phyloP scores from a whole-genome alignment of 2,888 invertebrate genomes.

The Mimas tiliae region DNA sequence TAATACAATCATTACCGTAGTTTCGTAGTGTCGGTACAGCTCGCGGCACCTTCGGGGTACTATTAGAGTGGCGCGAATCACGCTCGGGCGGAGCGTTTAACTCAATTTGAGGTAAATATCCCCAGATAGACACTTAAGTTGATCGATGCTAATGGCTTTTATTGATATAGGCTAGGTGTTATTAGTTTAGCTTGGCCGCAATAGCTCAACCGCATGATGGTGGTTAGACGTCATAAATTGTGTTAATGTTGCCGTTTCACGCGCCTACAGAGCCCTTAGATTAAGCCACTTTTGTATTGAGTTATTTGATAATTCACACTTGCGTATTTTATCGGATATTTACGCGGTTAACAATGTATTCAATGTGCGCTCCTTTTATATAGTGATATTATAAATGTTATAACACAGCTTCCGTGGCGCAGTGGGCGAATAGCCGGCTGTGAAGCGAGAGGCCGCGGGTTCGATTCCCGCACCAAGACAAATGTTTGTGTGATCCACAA shows the following conservation, averaged over 20 bases:
- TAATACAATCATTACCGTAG: conserved; percentile 12
- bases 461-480: too few species aligned
- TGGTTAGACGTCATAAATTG: conserved; percentile 70
- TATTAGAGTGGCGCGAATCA: conserved; percentile 60
- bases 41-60: conserved; percentile 41
- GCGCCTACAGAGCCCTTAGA: conserved; percentile 67
- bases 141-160: conserved; percentile 81
- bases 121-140: conserved; percentile 71
- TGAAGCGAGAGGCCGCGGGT: too few species aligned
- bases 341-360: conserved; percentile 11
- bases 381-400: neutral
- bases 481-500: too few species aligned
- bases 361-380: conserved; percentile 9
- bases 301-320: conserved; percentile 68
- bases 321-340: conserved; percentile 20
- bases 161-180: conserved; percentile 79
- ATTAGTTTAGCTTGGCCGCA: conserved; percentile 60
- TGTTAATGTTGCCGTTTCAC: conserved; percentile 71
- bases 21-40: conserved; percentile 34
- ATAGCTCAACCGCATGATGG: conserved; percentile 44
- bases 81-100: conserved; percentile 58
- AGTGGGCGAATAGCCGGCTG: too few species aligned
- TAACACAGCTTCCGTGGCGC: too few species aligned
- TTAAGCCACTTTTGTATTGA: conserved; percentile 70
- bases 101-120: conserved; percentile 72